phyloP scores from a whole-genome alignment of 2,888 invertebrate genomes.

The Drosophila phalerata region DNA sequence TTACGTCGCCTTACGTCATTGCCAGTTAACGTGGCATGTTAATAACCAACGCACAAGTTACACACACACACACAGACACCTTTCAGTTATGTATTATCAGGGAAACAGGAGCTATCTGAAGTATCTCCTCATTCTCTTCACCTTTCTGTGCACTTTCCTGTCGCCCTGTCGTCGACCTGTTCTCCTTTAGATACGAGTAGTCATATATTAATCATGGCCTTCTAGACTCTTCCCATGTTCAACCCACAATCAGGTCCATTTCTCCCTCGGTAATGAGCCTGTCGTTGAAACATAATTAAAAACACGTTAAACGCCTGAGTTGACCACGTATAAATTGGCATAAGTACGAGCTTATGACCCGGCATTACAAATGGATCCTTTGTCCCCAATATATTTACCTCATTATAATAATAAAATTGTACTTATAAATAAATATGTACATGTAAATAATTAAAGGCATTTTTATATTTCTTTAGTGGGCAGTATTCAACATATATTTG shows the following conservation, averaged over 20 bases:
- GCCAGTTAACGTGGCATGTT: conserved; percentile 61
- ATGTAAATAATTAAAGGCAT: not conserved
- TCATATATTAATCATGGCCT: conserved; percentile 70
- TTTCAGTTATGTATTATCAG: conserved; percentile 43
- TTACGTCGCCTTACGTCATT: conserved; percentile 49
- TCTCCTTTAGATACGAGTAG: conserved; percentile 17
- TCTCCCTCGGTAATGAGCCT: conserved; percentile 51
- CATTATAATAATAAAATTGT: conserved; percentile 12
- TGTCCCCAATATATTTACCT: not conserved
- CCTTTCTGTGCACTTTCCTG: conserved; percentile 4
- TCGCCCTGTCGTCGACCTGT: conserved; percentile 13
- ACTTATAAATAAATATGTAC: not conserved
- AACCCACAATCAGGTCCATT: conserved; percentile 39
- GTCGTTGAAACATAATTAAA: conserved; percentile 72
- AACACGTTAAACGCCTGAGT: conserved; percentile 59
- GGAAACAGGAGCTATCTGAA: conserved; percentile 18
- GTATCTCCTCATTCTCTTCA: conserved; percentile 1
- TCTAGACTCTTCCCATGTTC: conserved; percentile 39
- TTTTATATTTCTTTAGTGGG: not conserved
- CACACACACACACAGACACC: conserved; percentile 5
- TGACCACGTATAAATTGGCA: conserved; percentile 51
- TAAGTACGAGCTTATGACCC: conserved; percentile 16
- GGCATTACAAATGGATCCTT: conserved; percentile 8
- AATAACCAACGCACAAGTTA: conserved; percentile 52
- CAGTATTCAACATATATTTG: not conserved